Conservation (phyloP, 2,113 vertebrate genomes). For the Lepus europaeus region DNA sequence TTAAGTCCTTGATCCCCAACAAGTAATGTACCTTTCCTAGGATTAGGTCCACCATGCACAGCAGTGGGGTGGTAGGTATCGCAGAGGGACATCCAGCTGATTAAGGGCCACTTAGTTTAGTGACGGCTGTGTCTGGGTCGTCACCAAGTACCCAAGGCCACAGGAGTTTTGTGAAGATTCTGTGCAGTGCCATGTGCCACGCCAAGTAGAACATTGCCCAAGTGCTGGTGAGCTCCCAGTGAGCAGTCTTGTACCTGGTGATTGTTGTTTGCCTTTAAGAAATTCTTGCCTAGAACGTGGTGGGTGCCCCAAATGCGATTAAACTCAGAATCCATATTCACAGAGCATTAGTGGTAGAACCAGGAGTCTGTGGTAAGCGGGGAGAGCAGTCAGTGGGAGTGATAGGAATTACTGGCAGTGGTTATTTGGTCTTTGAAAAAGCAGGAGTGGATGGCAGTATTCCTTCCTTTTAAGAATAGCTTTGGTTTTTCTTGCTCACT, state of each 20-base stretch:
- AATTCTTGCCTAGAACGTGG: not conserved
- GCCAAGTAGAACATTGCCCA: not conserved
- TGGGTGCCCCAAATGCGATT: not conserved
- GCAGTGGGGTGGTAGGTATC: not conserved
- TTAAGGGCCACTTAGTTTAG: not conserved
- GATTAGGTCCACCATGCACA: not conserved
- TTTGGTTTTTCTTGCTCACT: constrained; percentile 19
- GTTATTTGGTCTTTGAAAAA: not conserved
- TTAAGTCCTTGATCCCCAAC: not conserved
- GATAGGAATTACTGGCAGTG: not conserved
- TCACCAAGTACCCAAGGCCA: not conserved
- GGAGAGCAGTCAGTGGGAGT: not conserved
- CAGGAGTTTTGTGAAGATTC: not conserved
- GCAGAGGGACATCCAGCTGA: not conserved
- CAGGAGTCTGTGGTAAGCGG: not conserved
- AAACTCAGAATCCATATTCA: not conserved
- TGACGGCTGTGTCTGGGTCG: not conserved
- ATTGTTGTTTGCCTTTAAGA: not conserved
- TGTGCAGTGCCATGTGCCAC: not conserved
- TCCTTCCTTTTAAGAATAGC: not conserved
- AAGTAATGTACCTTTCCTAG: not conserved
- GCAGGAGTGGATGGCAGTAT: not conserved
- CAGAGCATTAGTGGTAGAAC: too few species aligned
- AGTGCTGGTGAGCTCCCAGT: not conserved
- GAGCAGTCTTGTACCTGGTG: not conserved